Conservation (phyloP, 2,113 vertebrate genomes). For the Scomber japonicus region DNA sequence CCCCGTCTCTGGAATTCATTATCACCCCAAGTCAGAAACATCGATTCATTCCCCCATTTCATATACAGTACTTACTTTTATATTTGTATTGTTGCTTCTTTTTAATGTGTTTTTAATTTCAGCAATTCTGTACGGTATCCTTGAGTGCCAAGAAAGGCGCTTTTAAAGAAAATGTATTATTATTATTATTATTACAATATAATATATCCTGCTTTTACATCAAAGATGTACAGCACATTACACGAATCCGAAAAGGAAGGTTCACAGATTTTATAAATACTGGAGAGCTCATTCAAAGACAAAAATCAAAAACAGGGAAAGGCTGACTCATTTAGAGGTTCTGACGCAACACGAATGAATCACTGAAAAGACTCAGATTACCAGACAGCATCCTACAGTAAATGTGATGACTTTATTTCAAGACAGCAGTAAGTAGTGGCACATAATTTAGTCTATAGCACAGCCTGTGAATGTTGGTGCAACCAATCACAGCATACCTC, state of each 20-base stretch:
- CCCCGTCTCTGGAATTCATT: too few species aligned
- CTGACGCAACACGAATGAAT: slow-evolving; percentile 47
- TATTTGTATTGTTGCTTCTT: too few species aligned
- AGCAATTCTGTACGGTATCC: too few species aligned
- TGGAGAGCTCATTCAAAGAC: neutral
- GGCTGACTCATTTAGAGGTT: slow-evolving; percentile 34
- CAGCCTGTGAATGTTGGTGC: slow-evolving; percentile 4
- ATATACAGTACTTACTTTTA: too few species aligned
- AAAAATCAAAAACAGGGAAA: slow-evolving; percentile 7
- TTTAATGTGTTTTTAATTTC: too few species aligned
- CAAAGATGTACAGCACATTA: neutral
- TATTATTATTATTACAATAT: too few species aligned
- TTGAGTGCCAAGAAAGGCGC: too few species aligned
- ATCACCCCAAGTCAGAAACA: too few species aligned
- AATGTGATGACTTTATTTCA: slow-evolving; percentile 29
- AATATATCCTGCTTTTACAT: neutral
- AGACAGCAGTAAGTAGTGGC: slow-evolving; percentile 6
- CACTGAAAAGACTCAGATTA: slow-evolving; percentile 23
- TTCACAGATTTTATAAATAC: neutral
- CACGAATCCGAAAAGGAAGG: neutral
- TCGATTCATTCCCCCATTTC: too few species aligned
- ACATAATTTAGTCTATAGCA: neutral
- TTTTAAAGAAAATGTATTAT: too few species aligned
- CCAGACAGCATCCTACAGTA: neutral
- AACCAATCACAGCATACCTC: neutral